phyloP scores from a whole-genome alignment of 2,888 invertebrate species.

The Tipula confusa region DNA sequence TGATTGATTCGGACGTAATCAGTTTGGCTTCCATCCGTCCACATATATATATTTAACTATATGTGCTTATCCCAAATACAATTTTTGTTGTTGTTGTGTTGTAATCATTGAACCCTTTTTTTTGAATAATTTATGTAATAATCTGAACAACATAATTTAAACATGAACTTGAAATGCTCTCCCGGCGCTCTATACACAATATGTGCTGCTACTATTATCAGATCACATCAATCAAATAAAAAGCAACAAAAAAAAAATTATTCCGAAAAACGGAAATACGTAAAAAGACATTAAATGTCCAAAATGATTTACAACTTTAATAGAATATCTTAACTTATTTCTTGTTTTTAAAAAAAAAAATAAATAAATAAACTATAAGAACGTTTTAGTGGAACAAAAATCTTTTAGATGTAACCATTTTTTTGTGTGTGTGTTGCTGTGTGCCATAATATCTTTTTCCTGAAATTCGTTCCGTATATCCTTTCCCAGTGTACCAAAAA shows the following conservation, averaged over 20 bases:
- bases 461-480: neutral
- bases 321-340: constrained; percentile 25
- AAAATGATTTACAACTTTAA: constrained; percentile 25
- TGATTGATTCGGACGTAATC: neutral
- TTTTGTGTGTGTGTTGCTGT: too few species aligned
- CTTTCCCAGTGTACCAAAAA: neutral
- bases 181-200: neutral
- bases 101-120: neutral
- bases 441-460: neutral
- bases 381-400: neutral
- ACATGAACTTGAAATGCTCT: neutral
- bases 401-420: neutral
- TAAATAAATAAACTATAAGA: neutral
- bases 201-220: neutral
- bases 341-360: neutral
- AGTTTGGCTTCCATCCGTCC: neutral
- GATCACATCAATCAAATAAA: constrained; percentile 25
- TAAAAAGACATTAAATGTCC: constrained; percentile 25
- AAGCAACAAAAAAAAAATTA: neutral
- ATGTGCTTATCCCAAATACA: neutral
- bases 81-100: too few species aligned
- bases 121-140: neutral
- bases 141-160: neutral
- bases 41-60: neutral
- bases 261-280: neutral